Percentiles rank a stretch among this genome's conserved stretches.
These are phyloP conservation scores for Pseudococcus longispinus DNA, from an alignment of 2,888 invertebrate genomes.

Conservation along the genomic window DNA sequence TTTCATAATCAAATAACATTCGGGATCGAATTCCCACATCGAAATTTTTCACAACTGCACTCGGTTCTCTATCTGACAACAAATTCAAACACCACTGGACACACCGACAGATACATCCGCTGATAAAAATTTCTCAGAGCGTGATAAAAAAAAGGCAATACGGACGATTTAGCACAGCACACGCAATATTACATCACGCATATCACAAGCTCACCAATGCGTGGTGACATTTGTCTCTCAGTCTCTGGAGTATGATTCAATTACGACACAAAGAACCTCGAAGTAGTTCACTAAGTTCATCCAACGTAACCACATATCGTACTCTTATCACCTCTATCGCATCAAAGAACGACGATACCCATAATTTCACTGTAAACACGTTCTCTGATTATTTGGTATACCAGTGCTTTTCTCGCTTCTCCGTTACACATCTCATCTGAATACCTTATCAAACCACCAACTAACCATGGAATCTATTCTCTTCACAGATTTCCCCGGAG, in stretches of 20 bases:
- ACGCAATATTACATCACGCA: constrained; percentile 9
- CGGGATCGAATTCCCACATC: not conserved
- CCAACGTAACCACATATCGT: not conserved
- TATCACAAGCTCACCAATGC: constrained; percentile 1
- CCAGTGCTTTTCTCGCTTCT: too few relatives aligned
- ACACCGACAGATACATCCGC: not conserved
- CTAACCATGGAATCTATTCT: not conserved
- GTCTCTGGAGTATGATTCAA: not conserved
- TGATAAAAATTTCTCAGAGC: not conserved
- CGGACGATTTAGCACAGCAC: not conserved
- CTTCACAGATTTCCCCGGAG: constrained; percentile 81
- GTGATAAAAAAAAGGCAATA: not conserved
- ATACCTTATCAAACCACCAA: not conserved
- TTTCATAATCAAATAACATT: not conserved
- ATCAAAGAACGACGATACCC: too few relatives aligned
- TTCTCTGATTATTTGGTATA: too few relatives aligned
- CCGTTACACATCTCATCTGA: not conserved
- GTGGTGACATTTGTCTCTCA: not conserved
- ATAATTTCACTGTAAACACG: too few relatives aligned
- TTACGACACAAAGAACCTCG: not conserved
- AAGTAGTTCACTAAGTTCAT: constrained; percentile 23
- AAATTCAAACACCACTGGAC: not conserved
- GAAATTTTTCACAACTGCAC: not conserved
- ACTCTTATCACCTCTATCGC: too few relatives aligned
- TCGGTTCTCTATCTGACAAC: not conserved